These are phyloP conservation scores for Metopia argyrocephala DNA, from an alignment of 2,888 invertebrate species.

Conservation along the genomic window DNA sequence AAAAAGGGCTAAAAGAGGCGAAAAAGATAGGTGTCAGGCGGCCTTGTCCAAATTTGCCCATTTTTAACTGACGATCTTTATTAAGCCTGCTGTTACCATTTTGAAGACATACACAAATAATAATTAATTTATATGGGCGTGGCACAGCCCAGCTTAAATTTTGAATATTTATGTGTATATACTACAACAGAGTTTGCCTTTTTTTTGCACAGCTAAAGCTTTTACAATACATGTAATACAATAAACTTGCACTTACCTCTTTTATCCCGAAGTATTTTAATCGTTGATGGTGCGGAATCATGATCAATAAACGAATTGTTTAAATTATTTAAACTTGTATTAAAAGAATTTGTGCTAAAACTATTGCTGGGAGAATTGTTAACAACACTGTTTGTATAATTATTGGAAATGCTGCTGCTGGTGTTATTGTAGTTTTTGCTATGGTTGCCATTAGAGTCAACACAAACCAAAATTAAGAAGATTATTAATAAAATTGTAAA, in stretches of 20 bases:
- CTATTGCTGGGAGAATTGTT: constrained; percentile 4
- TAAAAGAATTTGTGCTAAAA: constrained; percentile 45
- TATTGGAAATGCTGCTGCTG: constrained; percentile 13
- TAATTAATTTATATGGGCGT: no score
- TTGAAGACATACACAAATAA: no score
- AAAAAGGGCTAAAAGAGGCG: no score
- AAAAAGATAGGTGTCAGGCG: no score
- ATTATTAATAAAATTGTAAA: constrained; percentile 46
- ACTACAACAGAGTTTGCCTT: no score
- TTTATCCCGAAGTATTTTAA: constrained; percentile 54
- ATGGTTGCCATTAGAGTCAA: constrained; percentile 42
- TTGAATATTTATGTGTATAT: no score
- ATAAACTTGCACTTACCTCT: constrained; percentile 55
- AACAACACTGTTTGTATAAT: constrained; percentile 19
- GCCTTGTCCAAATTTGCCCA: no score
- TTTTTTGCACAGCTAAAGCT: no score
- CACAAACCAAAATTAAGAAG: constrained; percentile 53
- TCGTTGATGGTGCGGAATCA: constrained; percentile 24
- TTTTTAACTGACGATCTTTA: no score
- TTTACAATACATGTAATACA: no score
- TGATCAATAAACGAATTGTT: constrained; percentile 32
- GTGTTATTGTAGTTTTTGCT: constrained; percentile 11
- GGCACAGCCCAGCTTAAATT: no score
- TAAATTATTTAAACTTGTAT: constrained; percentile 41
- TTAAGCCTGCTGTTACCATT: no score